Conservation (phyloP, 2,888 invertebrate species). For the Perithous albicinctus region DNA sequence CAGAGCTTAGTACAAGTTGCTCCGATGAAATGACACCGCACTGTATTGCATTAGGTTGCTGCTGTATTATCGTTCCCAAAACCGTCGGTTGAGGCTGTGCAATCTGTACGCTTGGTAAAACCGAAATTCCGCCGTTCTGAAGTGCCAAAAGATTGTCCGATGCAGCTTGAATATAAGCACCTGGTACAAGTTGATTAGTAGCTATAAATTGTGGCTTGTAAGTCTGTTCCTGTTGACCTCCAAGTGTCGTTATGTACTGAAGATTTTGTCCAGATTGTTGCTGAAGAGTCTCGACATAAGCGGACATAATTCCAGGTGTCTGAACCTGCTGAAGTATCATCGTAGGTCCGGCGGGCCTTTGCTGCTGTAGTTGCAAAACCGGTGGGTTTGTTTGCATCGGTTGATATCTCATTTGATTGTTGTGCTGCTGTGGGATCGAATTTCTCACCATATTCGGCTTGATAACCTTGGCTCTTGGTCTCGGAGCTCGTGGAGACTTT, state of each 20-base stretch:
- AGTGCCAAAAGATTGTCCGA: conserved; percentile 81
- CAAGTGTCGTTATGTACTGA: conserved; percentile 91
- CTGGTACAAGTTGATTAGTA: conserved; percentile 80
- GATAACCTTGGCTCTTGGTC: conserved; percentile 75
- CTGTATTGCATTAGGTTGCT: conserved; percentile 86
- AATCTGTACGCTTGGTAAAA: conserved; percentile 81
- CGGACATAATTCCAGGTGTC: conserved; percentile 87
- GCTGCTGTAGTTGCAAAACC: conserved; percentile 86
- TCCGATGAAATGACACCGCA: conserved; percentile 86
- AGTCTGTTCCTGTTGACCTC: conserved; percentile 85
- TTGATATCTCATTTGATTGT: conserved; percentile 75
- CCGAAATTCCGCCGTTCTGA: conserved; percentile 82
- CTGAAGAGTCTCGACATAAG: conserved; percentile 89
- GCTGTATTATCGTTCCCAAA: conserved; percentile 84
- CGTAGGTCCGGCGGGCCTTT: conserved; percentile 87
- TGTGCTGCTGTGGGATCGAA: conserved; percentile 71
- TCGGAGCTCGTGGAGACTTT: conserved; percentile 76
- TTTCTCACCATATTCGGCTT: conserved; percentile 77
- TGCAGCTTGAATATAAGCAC: conserved; percentile 81
- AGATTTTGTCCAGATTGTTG: conserved; percentile 90
- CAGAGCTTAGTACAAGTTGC: conserved; percentile 88
- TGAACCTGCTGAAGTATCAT: conserved; percentile 90
- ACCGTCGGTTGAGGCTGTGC: conserved; percentile 81
- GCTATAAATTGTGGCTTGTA: conserved; percentile 82
- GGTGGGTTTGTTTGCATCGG: conserved; percentile 84